Conservation (phyloP, 1,140 invertebrate genomes). For the Whitmania pigra region DNA sequence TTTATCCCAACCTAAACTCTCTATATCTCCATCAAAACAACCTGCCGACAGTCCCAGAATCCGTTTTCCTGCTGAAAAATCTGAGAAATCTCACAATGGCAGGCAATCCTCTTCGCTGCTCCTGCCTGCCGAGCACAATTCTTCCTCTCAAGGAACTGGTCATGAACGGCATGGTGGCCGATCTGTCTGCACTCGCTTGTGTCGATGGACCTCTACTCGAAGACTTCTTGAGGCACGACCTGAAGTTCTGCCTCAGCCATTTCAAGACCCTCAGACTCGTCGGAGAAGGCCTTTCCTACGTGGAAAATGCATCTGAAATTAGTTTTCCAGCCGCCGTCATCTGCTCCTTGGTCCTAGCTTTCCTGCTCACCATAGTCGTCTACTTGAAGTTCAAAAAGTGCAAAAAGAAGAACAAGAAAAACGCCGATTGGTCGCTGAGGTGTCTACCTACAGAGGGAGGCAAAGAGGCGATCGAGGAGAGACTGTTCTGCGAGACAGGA, state of each 20-base stretch:
- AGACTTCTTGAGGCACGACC: not conserved
- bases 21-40: not conserved
- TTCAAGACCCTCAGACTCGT: not conserved
- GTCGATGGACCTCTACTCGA: not conserved
- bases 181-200: not conserved
- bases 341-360: not conserved
- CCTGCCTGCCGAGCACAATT: not conserved
- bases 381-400: not conserved
- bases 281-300: not conserved
- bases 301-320: constrained; percentile 5
- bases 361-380: not conserved
- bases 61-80: not conserved
- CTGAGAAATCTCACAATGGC: not conserved
- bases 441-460: not conserved
- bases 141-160: not conserved
- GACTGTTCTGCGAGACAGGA: not conserved
- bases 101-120: not conserved
- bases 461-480: not conserved
- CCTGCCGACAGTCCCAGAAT: not conserved
- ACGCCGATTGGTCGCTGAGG: not conserved
- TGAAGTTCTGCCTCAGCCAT: not conserved
- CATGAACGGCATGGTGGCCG: not conserved
- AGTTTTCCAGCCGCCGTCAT: not conserved
- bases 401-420: not conserved
- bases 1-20: not conserved